phyloP scores from a whole-genome alignment of 2,113 vertebrate genomes.

The Lepus timidus region DNA sequence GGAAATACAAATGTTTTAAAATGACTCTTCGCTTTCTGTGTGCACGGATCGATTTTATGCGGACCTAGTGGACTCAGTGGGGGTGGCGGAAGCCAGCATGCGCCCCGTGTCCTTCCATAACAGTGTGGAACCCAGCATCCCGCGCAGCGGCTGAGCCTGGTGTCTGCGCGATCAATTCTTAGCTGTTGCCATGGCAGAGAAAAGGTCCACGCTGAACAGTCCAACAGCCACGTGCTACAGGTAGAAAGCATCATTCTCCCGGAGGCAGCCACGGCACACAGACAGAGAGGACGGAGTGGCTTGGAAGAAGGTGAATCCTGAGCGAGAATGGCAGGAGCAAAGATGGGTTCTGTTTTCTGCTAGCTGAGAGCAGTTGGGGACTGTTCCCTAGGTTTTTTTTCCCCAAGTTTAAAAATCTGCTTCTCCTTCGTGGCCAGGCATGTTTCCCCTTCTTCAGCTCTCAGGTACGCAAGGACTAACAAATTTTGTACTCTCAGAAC shows the following conservation, averaged over 20 bases:
- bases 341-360: not conserved
- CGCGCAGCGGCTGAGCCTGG: not conserved
- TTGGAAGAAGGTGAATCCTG: not conserved
- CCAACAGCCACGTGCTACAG: not conserved
- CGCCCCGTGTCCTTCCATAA: not conserved
- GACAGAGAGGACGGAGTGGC: not conserved
- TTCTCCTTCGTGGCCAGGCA: not conserved
- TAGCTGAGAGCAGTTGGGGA: not conserved
- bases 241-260: not conserved
- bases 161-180: not conserved
- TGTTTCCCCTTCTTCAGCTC: not conserved
- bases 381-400: not conserved
- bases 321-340: slow-evolving; percentile 7
- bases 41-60: not conserved
- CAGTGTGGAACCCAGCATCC: not conserved
- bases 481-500: slow-evolving; percentile 22
- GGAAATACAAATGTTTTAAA: slow-evolving; percentile 5
- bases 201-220: not conserved
- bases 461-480: not conserved
- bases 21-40: not conserved
- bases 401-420: not conserved
- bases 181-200: not conserved
- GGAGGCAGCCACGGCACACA: not conserved
- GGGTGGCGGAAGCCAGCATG: not conserved
- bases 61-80: not conserved